These are phyloP conservation scores for Sprattus sprattus DNA, from an alignment of 2,113 vertebrate species.

Conservation along the genomic window DNA sequence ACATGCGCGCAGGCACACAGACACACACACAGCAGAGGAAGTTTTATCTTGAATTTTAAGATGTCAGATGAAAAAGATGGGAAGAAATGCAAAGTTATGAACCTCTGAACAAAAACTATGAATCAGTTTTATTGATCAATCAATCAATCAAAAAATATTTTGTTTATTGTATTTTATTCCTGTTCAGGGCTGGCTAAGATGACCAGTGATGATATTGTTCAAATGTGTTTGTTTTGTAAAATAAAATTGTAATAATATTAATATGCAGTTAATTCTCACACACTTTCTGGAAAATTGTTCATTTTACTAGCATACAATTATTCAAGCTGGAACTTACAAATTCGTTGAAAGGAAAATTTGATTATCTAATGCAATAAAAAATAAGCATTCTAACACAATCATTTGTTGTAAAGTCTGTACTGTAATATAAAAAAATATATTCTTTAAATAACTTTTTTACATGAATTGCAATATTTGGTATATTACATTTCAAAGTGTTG, in stretches of 20 bases:
- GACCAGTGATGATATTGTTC: constrained; percentile 58
- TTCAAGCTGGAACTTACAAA: constrained; percentile 64
- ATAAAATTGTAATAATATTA: constrained; percentile 55
- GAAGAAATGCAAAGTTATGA: constrained; percentile 37
- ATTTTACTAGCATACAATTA: constrained; percentile 56
- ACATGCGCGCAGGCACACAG: constrained; percentile 14
- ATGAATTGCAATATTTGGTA: constrained; percentile 67
- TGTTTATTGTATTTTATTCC: constrained; percentile 52
- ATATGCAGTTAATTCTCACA: constrained; percentile 65
- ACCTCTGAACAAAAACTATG: background rate
- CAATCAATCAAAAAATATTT: constrained; percentile 34
- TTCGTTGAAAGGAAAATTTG: constrained; percentile 55
- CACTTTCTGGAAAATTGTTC: constrained; percentile 55
- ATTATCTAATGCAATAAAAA: constrained; percentile 73
- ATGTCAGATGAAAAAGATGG: background rate
- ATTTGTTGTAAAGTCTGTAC: constrained; percentile 77
- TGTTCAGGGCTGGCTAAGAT: constrained; percentile 50
- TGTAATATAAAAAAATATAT: constrained; percentile 75
- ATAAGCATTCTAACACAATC: constrained; percentile 68
- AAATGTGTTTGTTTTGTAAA: constrained; percentile 72
- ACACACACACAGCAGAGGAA: constrained; percentile 15
- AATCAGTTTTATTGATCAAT: constrained; percentile 45
- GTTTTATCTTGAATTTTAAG: constrained; percentile 15
- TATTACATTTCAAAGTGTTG: constrained; percentile 57
- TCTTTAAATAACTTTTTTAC: constrained; percentile 50